phyloP scores from a whole-genome alignment of 2,888 invertebrate genomes.

The Adelphocoris suturalis region DNA sequence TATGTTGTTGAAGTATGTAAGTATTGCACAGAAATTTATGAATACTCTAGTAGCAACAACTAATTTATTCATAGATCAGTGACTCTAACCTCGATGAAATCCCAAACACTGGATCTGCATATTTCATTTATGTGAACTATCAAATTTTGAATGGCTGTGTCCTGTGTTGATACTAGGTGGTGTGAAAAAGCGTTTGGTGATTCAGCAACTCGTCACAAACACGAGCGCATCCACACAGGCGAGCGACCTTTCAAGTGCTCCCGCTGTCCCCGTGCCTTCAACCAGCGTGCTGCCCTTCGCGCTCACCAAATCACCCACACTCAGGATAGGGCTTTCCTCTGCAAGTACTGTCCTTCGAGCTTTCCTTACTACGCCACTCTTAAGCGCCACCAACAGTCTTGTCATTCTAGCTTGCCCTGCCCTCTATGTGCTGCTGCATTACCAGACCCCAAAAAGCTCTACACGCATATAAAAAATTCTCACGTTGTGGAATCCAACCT shows the following conservation, averaged over 20 bases:
- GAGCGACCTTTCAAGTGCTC: conserved; percentile 78
- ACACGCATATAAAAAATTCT: conserved; percentile 72
- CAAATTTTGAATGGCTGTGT: too few relatives aligned
- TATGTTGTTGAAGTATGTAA: too few relatives aligned
- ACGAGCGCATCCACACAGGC: conserved; percentile 77
- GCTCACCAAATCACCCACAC: conserved; percentile 75
- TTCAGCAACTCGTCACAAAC: conserved; percentile 75
- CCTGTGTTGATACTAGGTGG: conserved; percentile 76
- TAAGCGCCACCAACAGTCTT: conserved; percentile 74
- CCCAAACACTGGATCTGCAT: too few relatives aligned
- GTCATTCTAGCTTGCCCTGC: conserved; percentile 74
- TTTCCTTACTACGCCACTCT: conserved; percentile 75
- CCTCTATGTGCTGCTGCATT: conserved; percentile 73
- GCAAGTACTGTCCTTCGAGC: conserved; percentile 75
- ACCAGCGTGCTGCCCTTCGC: conserved; percentile 75
- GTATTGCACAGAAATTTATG: not conserved
- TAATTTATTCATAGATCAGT: too few relatives aligned
- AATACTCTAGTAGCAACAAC: not conserved
- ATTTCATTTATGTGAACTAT: too few relatives aligned
- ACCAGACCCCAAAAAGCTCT: conserved; percentile 72
- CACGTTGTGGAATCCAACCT: conserved; percentile 69
- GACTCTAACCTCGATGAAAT: too few relatives aligned
- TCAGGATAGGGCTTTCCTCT: conserved; percentile 74
- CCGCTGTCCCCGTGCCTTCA: conserved; percentile 78
- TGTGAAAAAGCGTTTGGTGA: conserved; percentile 76